Evolutionary conservation across 2,797 vertebrate genomes (phyloP), one percentile per base, ranked within the genome.

Genomic region (Enteromius radiatus): DNA sequence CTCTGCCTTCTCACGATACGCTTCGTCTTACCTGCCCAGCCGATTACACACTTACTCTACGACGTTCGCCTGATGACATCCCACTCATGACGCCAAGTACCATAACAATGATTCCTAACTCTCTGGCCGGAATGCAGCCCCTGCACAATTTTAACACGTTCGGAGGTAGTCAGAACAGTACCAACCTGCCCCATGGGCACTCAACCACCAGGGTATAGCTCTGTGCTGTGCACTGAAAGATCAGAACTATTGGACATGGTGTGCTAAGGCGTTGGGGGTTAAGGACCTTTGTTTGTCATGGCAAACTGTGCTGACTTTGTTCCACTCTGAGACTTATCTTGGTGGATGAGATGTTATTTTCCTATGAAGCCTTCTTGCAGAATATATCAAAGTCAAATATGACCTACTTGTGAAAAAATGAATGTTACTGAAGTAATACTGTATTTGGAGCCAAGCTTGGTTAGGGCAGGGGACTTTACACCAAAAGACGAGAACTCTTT

Each of bases 151-250:
- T 98, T 94, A 98, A 97, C 83, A 96, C 96, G 14, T 98, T 98
- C 81, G 96, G 95, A 63, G 96, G 96, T 65, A 96, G 95, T 84
- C 97, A 97, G 92, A 98, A 98, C 95, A 99, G 96, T 94, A 97
- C 95, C 86, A 99, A 97, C 90, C 83, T 98, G 52, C 98, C 97
- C 78, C 97, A 98, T 45, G 97, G 97, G 84, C 97, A 99, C 91
- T 99, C 98, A 0, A 99, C 97, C 84, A 98, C 98, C 10, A 89
- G 98, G 78, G 97, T 99, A 98, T 99, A 98, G 96, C 95, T 96
- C 86, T 63, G 59, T 8, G 26, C 14, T 31, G 5, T 63, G 26
- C 26, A 63, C 26, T 76, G 45, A 80, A 83, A 81, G 79, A 80
- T 78, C 56, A 21, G 70, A 52, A 80, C 59, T 82, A 31, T 49